phyloP scores from a whole-genome alignment of 1,140 invertebrate genomes.

The Zeugodacus cucurbitae region DNA sequence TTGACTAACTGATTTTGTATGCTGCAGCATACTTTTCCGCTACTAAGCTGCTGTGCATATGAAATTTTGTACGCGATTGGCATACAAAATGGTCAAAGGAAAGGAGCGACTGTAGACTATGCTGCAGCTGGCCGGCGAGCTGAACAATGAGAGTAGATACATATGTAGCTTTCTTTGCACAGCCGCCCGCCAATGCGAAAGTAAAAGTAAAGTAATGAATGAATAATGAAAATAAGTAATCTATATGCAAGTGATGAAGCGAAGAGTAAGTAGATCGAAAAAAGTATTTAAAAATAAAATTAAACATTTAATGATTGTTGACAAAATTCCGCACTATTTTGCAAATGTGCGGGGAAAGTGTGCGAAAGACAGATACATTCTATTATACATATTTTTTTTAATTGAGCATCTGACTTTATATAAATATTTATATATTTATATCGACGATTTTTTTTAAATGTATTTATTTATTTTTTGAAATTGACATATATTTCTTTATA shows the following conservation, averaged over 20 bases:
- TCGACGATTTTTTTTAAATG: no score
- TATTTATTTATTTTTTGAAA: no score
- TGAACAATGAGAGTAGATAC: neutral
- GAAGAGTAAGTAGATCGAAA: neutral
- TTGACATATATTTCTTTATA: no score
- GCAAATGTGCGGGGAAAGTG: neutral
- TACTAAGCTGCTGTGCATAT: neutral
- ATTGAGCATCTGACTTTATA: no score
- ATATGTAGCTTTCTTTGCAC: neutral
- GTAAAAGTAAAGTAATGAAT: neutral
- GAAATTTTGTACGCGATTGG: neutral
- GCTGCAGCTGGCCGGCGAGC: neutral
- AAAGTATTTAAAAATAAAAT: neutral
- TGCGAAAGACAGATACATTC: neutral
- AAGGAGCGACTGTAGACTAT: neutral
- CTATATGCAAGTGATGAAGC: neutral
- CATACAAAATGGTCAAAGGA: neutral
- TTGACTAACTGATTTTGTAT: slow-evolving; percentile 6
- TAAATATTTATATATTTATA: no score
- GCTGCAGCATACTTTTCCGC: slow-evolving; percentile 1
- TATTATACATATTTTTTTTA: no score
- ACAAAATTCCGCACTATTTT: neutral
- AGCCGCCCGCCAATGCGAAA: neutral
- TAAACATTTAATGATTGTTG: neutral
- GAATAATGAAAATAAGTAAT: neutral